Evolutionary conservation across 2,797 vertebrate genomes (phyloP).

Genomic region (Lophius americanus): DNA sequence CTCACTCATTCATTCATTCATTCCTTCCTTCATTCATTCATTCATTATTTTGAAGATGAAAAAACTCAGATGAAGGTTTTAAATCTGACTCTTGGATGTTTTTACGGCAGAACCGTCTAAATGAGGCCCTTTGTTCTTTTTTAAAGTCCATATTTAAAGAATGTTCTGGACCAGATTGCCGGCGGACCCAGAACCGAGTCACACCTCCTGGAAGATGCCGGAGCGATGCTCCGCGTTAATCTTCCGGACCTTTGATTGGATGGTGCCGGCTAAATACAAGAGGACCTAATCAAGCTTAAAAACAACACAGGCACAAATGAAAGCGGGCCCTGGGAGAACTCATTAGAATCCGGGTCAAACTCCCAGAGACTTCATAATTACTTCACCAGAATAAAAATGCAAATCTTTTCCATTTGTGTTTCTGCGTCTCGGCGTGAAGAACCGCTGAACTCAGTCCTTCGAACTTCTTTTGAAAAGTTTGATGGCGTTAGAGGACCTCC

Average conservation of each 20-base stretch:
- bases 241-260: slow-evolving; percentile 81
- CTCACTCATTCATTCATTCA: no score
- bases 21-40: no score
- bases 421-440: slow-evolving; percentile 72
- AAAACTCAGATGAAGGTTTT: no score
- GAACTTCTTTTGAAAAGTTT: slow-evolving; percentile 82
- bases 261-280: slow-evolving; percentile 86
- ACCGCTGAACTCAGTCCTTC: slow-evolving; percentile 86
- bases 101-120: no score
- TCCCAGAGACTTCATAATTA: slow-evolving; percentile 89
- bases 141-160: no score
- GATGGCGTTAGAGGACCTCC: slow-evolving; percentile 52
- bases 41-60: no score
- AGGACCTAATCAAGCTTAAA: slow-evolving; percentile 88
- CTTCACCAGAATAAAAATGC: slow-evolving; percentile 86
- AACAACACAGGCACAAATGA: slow-evolving; percentile 89
- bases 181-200: slow-evolving; percentile 7
- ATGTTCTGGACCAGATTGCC: no score
- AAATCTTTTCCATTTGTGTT: slow-evolving; percentile 84
- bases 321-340: slow-evolving; percentile 86
- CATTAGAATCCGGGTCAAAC: slow-evolving; percentile 87
- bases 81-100: no score
- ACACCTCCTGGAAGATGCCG: slow-evolving; percentile 67
- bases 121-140: no score
- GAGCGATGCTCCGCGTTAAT: slow-evolving; percentile 76